phyloP scores from a whole-genome alignment of 30 jellyfish, hydroid and myxozoan species.

The Haliclystus octoradiatus region DNA sequence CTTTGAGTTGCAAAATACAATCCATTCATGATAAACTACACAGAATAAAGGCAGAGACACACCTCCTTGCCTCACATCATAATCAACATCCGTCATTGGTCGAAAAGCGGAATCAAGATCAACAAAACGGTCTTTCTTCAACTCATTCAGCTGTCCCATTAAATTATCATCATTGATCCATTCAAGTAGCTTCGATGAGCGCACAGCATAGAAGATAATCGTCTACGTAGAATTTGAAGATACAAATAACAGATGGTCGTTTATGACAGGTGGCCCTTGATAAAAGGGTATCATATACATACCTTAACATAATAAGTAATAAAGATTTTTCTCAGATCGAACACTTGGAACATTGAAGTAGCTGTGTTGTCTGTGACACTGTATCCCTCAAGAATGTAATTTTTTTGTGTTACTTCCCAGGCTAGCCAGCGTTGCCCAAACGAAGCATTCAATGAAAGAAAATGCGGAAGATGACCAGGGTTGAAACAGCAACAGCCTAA shows the following conservation, averaged over 20 bases:
- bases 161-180: constrained; percentile 60
- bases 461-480: constrained; percentile 28
- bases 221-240: constrained; percentile 27
- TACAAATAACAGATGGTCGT: neutral
- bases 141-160: constrained; percentile 63
- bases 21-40: constrained; percentile 54
- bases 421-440: constrained; percentile 86
- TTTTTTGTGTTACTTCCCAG: constrained; percentile 93
- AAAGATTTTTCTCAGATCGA: constrained; percentile 80
- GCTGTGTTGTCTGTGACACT: constrained; percentile 93
- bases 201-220: constrained; percentile 50
- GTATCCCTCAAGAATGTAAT: constrained; percentile 78
- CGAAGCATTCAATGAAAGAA: constrained; percentile 75
- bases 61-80: constrained; percentile 75
- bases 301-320: constrained; percentile 88
- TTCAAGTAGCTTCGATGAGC: constrained; percentile 25
- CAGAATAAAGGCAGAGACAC: constrained; percentile 53
- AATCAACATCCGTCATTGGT: constrained; percentile 85
- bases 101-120: constrained; percentile 85
- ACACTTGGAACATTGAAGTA: constrained; percentile 84
- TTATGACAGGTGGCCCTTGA: neutral
- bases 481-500: constrained; percentile 60
- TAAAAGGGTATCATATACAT: neutral
- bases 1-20: constrained; percentile 45
- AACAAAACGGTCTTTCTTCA: constrained; percentile 38